Evolutionary conservation across 1,140 invertebrate genomes (phyloP), one percentile per base, ranked within the genome.

Genomic region (Lasioglossum albipes): DNA sequence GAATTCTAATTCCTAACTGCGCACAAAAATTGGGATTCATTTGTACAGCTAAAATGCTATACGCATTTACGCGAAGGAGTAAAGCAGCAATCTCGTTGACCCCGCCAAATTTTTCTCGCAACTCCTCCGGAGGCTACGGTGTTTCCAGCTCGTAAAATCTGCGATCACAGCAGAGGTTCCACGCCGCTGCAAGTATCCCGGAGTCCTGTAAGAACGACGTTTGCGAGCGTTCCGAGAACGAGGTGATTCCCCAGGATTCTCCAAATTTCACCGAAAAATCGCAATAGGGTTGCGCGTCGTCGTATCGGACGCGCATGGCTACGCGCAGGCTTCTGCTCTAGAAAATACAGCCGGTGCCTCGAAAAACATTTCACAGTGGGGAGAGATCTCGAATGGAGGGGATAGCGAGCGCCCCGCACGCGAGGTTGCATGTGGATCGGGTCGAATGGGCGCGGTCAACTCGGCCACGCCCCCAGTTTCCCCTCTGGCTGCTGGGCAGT

Each of bases 391-490:
- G 68, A 69, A n/a, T 45, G n/a, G 75, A 67, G 71, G 72, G 72
- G 74, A 61, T 22, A 64, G 57, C 7, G 67, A 20, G 31, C 42
- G 36, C 36, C 36, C 57, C 61, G 73, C 86, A 87, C 80, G 86
- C 86, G 66, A 87, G 62, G 66, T 87, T 87, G 86, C 86, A 87
- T 87, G 86, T n/a, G 67, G 71, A 36, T 62, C 71, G 71, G 52
- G 54, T 22, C 6, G 16, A 3, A 69, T 12, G 59, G 90, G 91
- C 88, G 90, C 73, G n/a, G 74, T 82, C 77, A 64, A n/a, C 12
- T 36, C n/a, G 64, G 76, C 68, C 82, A 86, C 90, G 90, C 91
- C 91, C 70, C 67, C 45, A 42, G 72, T 72, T 91, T 91, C 88
- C 89, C 88, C 90, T 88, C 83, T 78, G 72, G 5, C 6, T 2